These are phyloP conservation scores for Himantopus leucocephalus DNA, from an alignment of 2,113 vertebrate species.

Conservation along the genomic window DNA sequence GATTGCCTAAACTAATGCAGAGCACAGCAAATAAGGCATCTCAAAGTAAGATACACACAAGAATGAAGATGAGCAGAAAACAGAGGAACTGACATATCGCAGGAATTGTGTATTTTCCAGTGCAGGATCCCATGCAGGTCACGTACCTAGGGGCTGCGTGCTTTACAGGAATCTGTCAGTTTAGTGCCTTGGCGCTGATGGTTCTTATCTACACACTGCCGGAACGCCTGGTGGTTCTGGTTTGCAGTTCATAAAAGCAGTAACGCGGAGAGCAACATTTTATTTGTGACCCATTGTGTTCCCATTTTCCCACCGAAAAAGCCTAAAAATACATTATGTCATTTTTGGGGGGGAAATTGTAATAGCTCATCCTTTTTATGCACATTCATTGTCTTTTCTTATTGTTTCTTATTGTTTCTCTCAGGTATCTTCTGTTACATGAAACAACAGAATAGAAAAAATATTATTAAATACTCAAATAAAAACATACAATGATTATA, in stretches of 20 bases:
- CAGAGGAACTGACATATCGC: neutral
- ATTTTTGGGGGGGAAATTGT: neutral
- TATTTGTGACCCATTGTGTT: neutral
- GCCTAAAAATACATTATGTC: neutral
- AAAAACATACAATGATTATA: neutral
- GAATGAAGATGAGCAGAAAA: neutral
- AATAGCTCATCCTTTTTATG: neutral
- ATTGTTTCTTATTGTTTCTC: neutral
- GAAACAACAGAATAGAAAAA: neutral
- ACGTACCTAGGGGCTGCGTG: neutral
- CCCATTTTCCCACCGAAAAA: neutral
- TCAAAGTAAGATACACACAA: neutral
- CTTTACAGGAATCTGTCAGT: neutral
- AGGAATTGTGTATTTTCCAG: neutral
- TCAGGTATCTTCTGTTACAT: neutral
- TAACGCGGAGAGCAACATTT: neutral
- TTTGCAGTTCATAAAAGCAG: constrained; percentile 41
- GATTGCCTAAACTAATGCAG: neutral
- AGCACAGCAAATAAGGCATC: neutral
- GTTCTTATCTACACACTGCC: neutral
- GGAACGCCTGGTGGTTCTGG: neutral
- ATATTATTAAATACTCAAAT: neutral
- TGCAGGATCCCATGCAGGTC: neutral
- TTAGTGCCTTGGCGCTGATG: neutral
- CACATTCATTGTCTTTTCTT: neutral